Evolutionary conservation across 30 jellyfish, hydroid and myxozoan species (phyloP), one percentile per base, ranked within the genome.

Genomic region (Nemopilema nomurai): DNA sequence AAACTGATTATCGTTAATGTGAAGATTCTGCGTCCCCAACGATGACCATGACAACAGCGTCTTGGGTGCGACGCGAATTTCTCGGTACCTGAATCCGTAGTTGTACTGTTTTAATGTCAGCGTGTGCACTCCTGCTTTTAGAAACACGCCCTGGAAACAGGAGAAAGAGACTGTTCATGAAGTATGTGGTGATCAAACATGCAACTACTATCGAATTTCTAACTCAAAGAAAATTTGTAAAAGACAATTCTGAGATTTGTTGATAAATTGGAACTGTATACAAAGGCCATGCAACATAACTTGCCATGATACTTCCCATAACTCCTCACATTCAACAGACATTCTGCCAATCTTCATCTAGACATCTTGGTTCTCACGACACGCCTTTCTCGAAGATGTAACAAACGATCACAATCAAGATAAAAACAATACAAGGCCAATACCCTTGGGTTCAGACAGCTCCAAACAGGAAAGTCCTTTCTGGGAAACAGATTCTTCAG

Each of bases 1-100:
- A 74, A 90, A 27, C 64, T 71, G 63, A 24, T 80, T 29, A 66
- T 92, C 98, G 76, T 86, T 87, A 0, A 92, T 92, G 71, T 51
- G 89, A 57, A 73, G 87, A 73, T 78, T 92, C 67, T 92, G 98
- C 95, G 82, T 66, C 49, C 98, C 98, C 51, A 92, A 89, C 20
- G 89, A 82, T 19, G 91, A 51, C 98, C 98, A 92, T 13, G 90
- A 71, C 18, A 23, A 68, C 16, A 92, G 71, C 1, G 69, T 25
- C 66, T 65, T 79, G 26, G 98, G 98, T 23, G 95, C 83, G 9
- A 92, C 81, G 74, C 83, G 88, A 49, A 92, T 51, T 20, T 67
- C 88, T 27, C 88, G 81, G 76, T 63, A 92, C 6, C 74, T 73
- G 71, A 87, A 92, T 50, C 90, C 80, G 20, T 30, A 18, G 19